Conservation (phyloP, 2,113 vertebrate genomes). For the Mesocricetus auratus region DNA sequence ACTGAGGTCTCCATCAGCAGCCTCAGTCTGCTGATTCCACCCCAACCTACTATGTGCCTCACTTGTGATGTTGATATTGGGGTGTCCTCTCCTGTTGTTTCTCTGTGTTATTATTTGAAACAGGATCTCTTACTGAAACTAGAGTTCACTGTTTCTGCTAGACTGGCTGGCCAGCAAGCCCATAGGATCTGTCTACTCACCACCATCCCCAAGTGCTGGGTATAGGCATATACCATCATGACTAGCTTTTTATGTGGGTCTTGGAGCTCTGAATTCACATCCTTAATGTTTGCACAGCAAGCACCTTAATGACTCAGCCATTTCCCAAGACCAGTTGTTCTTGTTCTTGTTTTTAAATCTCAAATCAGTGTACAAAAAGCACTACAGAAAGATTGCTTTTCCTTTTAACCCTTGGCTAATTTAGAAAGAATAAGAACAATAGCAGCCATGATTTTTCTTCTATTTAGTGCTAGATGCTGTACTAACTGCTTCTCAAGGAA, state of each 20-base stretch:
- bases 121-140: not conserved
- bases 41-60: not conserved
- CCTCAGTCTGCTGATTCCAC: not conserved
- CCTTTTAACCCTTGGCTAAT: conserved; percentile 23
- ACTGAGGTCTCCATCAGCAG: not conserved
- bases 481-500: conserved; percentile 18
- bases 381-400: conserved; percentile 16
- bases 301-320: not conserved
- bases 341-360: not conserved
- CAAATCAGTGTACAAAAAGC: not conserved
- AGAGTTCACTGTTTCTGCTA: not conserved
- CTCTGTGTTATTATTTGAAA: not conserved
- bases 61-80: not conserved
- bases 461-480: conserved; percentile 16
- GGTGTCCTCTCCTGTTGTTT: not conserved
- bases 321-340: not conserved
- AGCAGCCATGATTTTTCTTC: not conserved
- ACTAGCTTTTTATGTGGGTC: not conserved
- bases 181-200: not conserved
- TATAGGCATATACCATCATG: no score
- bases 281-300: not conserved
- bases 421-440: not conserved
- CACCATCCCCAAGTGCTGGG: not conserved
- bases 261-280: not conserved
- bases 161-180: not conserved